phyloP scores from a whole-genome alignment of 2,888 invertebrate genomes.

The Dynastes maya region DNA sequence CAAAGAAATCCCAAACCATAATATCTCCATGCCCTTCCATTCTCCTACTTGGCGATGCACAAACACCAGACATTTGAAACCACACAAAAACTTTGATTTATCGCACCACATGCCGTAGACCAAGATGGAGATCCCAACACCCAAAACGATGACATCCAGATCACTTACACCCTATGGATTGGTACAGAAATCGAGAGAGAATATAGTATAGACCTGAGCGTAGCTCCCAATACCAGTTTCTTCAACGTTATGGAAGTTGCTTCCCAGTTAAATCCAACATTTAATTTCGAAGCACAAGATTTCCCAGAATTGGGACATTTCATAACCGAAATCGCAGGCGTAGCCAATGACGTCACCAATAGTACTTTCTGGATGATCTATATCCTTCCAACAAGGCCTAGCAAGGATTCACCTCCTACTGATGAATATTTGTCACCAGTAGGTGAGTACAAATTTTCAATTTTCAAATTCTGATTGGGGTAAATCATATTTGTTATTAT shows the following conservation, averaged over 20 bases:
- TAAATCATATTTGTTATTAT: background rate
- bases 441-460: background rate
- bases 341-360: background rate
- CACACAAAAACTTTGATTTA: no score
- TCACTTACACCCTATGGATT: constrained; percentile 8
- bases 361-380: constrained; percentile 18
- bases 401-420: background rate
- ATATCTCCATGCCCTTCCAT: no score
- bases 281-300: background rate
- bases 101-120: no score
- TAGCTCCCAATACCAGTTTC: background rate
- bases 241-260: background rate
- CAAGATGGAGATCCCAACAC: no score
- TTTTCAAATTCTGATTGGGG: background rate
- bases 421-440: background rate
- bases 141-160: background rate
- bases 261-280: background rate
- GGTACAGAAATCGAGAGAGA: background rate
- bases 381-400: background rate
- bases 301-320: background rate
- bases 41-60: no score
- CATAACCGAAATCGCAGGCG: constrained; percentile 1
- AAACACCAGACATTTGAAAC: no score
- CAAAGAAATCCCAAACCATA: no score
- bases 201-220: background rate